Percentiles rank a stretch among this genome's conserved stretches.
phyloP scores from a whole-genome alignment of 2,113 vertebrate species.

The Egretta garzetta region DNA sequence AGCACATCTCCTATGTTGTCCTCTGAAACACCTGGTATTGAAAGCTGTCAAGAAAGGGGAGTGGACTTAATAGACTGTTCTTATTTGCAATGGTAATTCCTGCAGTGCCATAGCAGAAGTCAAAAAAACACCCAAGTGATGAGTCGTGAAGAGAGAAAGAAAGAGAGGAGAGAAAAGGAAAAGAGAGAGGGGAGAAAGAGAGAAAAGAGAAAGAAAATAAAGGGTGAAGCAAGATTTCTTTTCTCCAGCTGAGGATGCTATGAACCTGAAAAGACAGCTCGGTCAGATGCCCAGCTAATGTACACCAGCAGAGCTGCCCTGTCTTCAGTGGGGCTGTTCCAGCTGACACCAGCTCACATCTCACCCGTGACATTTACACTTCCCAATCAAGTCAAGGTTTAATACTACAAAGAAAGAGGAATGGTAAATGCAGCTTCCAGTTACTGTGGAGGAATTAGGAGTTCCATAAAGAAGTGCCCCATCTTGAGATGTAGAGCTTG shows the following conservation, averaged over 20 bases:
- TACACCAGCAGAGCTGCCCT: not conserved
- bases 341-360: not conserved
- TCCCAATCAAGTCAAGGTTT: not conserved
- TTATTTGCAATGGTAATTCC: not conserved
- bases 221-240: not conserved
- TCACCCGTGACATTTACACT: not conserved
- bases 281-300: not conserved
- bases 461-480: not conserved
- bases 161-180: too few species aligned
- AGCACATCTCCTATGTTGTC: not conserved
- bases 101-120: not conserved
- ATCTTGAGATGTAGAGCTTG: fast-evolving
- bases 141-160: not conserved
- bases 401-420: not conserved
- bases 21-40: not conserved
- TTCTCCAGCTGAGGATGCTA: too few species aligned
- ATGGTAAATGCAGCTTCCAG: not conserved
- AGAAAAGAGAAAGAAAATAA: not conserved
- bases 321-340: not conserved
- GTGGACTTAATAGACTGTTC: not conserved
- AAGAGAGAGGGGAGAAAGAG: too few species aligned
- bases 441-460: not conserved
- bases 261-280: not conserved
- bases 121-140: not conserved
- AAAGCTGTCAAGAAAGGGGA: not conserved